Percentiles rank a stretch among this genome's conserved stretches.
Evolutionary conservation across 2,113 vertebrate genomes (phyloP).

Genomic region (Psilopogon haemacephalus): DNA sequence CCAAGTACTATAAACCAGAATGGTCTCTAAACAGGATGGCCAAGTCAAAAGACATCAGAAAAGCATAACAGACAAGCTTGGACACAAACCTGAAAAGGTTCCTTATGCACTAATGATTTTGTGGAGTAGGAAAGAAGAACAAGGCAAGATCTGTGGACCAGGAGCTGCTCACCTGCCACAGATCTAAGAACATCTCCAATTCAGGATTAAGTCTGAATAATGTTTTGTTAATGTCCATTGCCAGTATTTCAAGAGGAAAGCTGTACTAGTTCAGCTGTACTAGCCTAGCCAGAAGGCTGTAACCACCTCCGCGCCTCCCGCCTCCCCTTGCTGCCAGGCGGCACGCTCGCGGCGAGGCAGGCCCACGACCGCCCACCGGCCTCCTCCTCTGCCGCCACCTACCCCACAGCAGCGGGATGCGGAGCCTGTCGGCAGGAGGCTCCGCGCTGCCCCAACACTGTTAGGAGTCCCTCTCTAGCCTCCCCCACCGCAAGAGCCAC

Average conservation of each 20-base stretch:
- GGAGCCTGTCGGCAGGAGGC: too few relatives aligned
- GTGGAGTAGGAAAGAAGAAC: background rate
- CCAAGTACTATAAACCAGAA: background rate
- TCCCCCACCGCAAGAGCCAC: background rate
- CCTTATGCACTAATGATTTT: background rate
- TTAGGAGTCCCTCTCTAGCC: background rate
- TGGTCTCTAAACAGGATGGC: background rate
- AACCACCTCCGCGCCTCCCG: too few relatives aligned
- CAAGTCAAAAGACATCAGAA: background rate
- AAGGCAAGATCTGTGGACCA: background rate
- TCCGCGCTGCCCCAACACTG: too few relatives aligned
- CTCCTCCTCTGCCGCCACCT: too few relatives aligned
- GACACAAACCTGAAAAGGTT: background rate
- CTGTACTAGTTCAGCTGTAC: background rate
- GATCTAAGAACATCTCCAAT: background rate
- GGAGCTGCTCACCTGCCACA: background rate
- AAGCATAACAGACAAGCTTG: background rate
- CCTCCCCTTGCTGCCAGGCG: fast-evolving
- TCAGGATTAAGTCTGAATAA: background rate
- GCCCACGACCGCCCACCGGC: too few relatives aligned
- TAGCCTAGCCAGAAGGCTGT: fast-evolving
- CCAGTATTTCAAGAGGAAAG: background rate
- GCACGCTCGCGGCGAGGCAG: fast-evolving
- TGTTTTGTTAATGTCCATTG: background rate
- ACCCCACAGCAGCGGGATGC: background rate